A percentile compares a stretch with the other conserved stretches of the same genome.
Evolutionary conservation across 2,888 invertebrate species (phyloP).

Genomic region (Acholoe squamosa): DNA sequence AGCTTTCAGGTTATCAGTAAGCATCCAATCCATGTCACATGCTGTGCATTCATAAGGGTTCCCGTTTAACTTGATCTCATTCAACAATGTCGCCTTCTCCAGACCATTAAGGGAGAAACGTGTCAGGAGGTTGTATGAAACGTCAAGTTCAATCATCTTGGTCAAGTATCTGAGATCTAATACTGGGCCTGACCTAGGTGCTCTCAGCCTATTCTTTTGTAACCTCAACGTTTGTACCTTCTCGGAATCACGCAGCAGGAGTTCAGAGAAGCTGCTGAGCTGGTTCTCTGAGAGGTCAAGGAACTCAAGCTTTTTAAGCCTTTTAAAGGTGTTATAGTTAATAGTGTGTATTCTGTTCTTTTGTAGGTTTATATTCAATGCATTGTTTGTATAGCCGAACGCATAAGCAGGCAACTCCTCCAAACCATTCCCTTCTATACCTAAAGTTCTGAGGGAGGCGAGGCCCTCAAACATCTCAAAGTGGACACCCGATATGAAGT

Average conservation of each 20-base stretch:
- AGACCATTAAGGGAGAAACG: background rate
- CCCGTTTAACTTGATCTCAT: background rate
- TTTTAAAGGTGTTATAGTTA: background rate
- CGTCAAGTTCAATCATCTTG: background rate
- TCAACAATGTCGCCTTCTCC: background rate
- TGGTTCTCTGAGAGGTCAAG: slow-evolving; percentile 15
- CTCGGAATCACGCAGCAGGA: background rate
- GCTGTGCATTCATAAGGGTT: background rate
- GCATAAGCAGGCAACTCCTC: background rate
- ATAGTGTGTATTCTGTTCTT: background rate
- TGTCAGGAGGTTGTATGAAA: background rate
- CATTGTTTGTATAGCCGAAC: slow-evolving; percentile 29
- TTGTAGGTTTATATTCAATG: background rate
- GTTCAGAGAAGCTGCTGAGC: background rate
- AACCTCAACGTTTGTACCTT: background rate
- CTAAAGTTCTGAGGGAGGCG: background rate
- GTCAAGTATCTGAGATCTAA: background rate
- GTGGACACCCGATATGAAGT: background rate
- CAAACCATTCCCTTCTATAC: background rate
- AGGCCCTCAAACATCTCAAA: slow-evolving; percentile 35
- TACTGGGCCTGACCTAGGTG: background rate
- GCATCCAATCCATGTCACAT: slow-evolving; percentile 11
- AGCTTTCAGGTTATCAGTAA: background rate
- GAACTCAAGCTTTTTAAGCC: background rate
- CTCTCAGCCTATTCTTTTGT: background rate